Conservation (phyloP, 2,888 invertebrate genomes). For the Microctonus brassicae region DNA sequence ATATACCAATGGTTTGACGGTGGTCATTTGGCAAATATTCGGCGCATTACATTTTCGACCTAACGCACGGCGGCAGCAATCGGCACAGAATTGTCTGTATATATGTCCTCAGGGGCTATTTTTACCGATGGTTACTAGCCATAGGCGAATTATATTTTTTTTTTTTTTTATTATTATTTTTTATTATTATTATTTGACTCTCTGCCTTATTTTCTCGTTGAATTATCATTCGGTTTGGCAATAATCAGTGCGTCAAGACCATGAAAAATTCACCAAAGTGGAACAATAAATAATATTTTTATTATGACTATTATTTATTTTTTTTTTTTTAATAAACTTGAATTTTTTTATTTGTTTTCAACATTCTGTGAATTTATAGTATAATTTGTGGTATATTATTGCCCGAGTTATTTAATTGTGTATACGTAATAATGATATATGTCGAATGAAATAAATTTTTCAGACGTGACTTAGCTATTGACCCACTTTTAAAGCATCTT, state of each 20-base stretch:
- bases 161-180: not conserved
- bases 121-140: not conserved
- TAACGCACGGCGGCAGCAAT: not conserved
- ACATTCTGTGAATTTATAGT: too few species aligned
- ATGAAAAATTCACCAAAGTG: too few species aligned
- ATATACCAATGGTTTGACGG: slow-evolving; percentile 40
- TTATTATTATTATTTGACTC: not conserved
- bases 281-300: too few species aligned
- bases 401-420: not conserved
- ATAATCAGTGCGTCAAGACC: not conserved
- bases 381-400: not conserved
- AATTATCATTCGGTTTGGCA: not conserved
- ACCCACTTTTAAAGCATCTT: not conserved
- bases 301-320: too few species aligned
- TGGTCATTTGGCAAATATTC: slow-evolving; percentile 66
- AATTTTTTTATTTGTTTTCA: too few species aligned
- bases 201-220: not conserved
- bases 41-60: slow-evolving; percentile 59
- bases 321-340: too few species aligned
- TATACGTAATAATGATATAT: not conserved
- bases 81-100: not conserved
- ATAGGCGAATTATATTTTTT: not conserved
- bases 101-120: not conserved
- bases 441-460: not conserved
- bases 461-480: not conserved